Percentiles rank a stretch among this genome's conserved stretches.
These are phyloP conservation scores for Hyles vespertilio DNA, from an alignment of 1,140 invertebrate species.

Conservation along the genomic window DNA sequence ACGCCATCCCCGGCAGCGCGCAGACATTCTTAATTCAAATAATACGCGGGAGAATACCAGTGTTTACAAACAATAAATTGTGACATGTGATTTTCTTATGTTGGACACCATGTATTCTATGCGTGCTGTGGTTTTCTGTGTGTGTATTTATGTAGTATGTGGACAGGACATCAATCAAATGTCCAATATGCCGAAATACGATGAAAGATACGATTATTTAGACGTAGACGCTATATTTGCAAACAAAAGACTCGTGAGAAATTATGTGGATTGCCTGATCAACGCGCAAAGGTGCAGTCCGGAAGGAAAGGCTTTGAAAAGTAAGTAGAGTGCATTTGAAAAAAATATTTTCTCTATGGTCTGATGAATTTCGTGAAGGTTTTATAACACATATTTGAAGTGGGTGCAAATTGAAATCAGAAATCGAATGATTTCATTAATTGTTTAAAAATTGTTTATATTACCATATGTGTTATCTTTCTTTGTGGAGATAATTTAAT, in stretches of 20 bases:
- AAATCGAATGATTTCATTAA: too few species aligned
- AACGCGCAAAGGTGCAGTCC: slow-evolving; percentile 75
- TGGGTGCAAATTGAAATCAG: too few species aligned
- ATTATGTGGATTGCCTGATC: slow-evolving; percentile 78
- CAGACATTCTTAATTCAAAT: slow-evolving; percentile 19
- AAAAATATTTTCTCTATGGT: too few species aligned
- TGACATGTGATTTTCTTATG: slow-evolving; percentile 6
- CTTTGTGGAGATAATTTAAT: too few species aligned
- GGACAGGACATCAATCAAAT: slow-evolving; percentile 54
- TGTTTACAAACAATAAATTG: slow-evolving; percentile 11
- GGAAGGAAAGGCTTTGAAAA: slow-evolving; percentile 76
- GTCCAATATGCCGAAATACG: slow-evolving; percentile 65
- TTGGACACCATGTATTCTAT: slow-evolving; percentile 25
- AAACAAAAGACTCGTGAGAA: slow-evolving; percentile 75
- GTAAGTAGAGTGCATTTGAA: slow-evolving; percentile 57
- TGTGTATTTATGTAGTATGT: slow-evolving; percentile 35
- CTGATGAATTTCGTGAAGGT: too few species aligned
- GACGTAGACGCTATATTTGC: slow-evolving; percentile 76
- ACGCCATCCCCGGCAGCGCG: slow-evolving; percentile 31
- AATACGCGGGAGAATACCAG: slow-evolving; percentile 18
- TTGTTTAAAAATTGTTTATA: too few species aligned
- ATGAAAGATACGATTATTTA: slow-evolving; percentile 75
- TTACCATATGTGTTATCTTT: too few species aligned
- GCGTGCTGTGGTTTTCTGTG: slow-evolving; percentile 51
- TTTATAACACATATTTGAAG: too few species aligned